Conservation (phyloP, 2,888 invertebrate genomes). For the Meteorus cinctellus region DNA sequence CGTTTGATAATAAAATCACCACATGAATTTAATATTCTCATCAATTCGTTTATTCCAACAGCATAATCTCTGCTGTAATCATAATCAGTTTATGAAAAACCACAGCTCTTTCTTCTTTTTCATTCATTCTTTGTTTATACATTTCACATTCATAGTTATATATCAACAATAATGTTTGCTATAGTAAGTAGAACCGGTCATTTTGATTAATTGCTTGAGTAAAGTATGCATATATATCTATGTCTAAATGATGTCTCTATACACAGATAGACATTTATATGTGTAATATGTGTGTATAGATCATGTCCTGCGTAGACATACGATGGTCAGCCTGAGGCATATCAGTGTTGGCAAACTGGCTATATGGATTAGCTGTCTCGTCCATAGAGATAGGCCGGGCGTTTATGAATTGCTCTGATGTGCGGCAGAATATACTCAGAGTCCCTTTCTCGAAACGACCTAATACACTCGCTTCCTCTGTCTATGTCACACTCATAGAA, state of each 20-base stretch:
- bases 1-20: too few relatives aligned
- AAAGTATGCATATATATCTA: neutral
- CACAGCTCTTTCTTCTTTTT: neutral
- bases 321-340: constrained; percentile 24
- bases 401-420: constrained; percentile 40
- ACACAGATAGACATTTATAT: neutral
- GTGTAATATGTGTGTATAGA: neutral
- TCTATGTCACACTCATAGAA: constrained; percentile 18
- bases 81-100: neutral
- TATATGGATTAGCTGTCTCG: constrained; percentile 42
- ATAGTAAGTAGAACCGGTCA: neutral
- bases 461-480: constrained; percentile 28
- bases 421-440: constrained; percentile 19
- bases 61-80: neutral
- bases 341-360: constrained; percentile 27
- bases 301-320: neutral
- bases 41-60: neutral
- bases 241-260: neutral
- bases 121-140: neutral
- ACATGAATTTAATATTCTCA: too few relatives aligned
- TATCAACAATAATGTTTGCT: neutral
- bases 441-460: constrained; percentile 17
- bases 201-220: constrained; percentile 1
- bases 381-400: constrained; percentile 33
- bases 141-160: neutral